phyloP scores from a whole-genome alignment of 2,113 vertebrate genomes.

The Oceanodroma tethys region DNA sequence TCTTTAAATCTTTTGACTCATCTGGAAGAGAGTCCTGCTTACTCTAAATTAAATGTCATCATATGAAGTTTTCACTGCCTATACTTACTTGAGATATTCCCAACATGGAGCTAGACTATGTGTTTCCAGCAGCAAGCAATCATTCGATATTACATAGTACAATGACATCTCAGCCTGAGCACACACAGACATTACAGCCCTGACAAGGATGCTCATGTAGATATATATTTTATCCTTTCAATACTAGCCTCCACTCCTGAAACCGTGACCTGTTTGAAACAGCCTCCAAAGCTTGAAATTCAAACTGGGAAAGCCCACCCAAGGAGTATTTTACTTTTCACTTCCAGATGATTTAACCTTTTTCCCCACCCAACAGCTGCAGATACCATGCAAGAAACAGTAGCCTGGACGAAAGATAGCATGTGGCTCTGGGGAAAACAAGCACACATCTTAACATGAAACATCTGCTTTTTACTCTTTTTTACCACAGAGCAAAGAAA shows the following conservation, averaged over 20 bases:
- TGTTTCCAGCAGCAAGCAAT: neutral
- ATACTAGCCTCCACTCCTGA: neutral
- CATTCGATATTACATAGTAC: neutral
- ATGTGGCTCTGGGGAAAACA: neutral
- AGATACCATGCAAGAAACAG: neutral
- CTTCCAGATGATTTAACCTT: neutral
- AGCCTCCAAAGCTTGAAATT: neutral
- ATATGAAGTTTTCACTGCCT: neutral
- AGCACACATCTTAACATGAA: neutral
- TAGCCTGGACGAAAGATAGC: neutral
- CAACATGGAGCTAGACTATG: accelerated
- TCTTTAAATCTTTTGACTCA: neutral
- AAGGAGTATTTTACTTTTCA: neutral
- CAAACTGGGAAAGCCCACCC: neutral
- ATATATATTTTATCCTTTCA: neutral
- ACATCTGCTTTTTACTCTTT: neutral
- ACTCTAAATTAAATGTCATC: neutral
- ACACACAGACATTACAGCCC: neutral
- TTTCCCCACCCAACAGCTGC: neutral
- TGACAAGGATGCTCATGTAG: accelerated
- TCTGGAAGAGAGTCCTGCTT: neutral
- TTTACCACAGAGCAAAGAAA: neutral
- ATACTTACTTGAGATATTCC: neutral
- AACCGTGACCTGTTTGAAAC: neutral
- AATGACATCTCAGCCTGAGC: neutral